Conservation (phyloP, 1,140 invertebrate genomes). For the Drosophila fuyamai region DNA sequence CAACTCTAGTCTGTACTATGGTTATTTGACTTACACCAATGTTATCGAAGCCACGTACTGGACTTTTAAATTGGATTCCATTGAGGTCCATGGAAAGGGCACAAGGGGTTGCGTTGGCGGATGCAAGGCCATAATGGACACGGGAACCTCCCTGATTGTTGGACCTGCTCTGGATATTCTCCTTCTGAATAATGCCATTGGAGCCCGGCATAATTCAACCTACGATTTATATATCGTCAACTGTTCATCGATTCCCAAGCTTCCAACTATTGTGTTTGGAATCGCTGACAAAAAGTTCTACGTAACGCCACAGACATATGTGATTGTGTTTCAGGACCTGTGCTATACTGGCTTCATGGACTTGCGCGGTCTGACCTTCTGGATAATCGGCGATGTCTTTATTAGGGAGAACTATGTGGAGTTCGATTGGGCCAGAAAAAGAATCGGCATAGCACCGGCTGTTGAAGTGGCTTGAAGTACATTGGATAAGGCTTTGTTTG, state of each 20-base stretch:
- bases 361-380: constrained; percentile 28
- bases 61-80: constrained; percentile 50
- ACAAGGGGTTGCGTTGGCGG: constrained; percentile 43
- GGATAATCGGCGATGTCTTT: constrained; percentile 86
- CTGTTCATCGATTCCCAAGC: not conserved
- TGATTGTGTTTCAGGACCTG: constrained; percentile 13
- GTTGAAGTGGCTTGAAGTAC: not conserved
- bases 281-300: constrained; percentile 21
- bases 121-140: constrained; percentile 90
- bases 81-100: constrained; percentile 12
- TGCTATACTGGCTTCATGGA: constrained; percentile 34
- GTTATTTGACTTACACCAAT: constrained; percentile 44
- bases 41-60: constrained; percentile 52
- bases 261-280: constrained; percentile 2
- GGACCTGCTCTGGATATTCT: constrained; percentile 87
- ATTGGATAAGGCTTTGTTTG: too few relatives aligned
- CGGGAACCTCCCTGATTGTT: constrained; percentile 90
- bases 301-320: constrained; percentile 31
- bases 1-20: constrained; percentile 39
- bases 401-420: constrained; percentile 89
- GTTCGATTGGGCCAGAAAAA: constrained; percentile 88
- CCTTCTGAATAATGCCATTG: constrained; percentile 36
- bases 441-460: constrained; percentile 86
- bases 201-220: constrained; percentile 23
- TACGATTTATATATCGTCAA: constrained; percentile 20